Evolutionary conservation across 2,797 vertebrate genomes (phyloP).

Genomic region (Sebastes minor): DNA sequence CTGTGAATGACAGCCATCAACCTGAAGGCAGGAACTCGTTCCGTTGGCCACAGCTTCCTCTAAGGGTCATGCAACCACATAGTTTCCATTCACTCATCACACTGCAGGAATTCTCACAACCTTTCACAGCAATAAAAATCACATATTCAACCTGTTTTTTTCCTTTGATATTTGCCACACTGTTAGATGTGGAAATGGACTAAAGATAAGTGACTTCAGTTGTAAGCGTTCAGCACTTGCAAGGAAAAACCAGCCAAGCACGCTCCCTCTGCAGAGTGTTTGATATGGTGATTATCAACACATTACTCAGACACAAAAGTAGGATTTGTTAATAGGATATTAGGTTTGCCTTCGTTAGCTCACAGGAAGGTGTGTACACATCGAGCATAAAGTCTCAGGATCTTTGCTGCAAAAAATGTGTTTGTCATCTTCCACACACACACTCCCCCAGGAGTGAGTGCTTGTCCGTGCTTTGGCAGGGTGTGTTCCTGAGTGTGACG

Average conservation of each 20-base stretch:
- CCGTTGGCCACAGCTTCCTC: slow-evolving; percentile 13
- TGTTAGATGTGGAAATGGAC: slow-evolving; percentile 31
- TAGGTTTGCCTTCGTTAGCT: neutral
- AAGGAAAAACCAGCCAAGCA: neutral
- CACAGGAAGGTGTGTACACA: slow-evolving; percentile 10
- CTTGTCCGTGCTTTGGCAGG: slow-evolving; percentile 63
- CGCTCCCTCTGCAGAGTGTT: neutral
- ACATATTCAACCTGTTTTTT: neutral
- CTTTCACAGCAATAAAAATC: slow-evolving; percentile 2
- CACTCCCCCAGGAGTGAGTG: slow-evolving; percentile 32
- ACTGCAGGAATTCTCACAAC: slow-evolving; percentile 12
- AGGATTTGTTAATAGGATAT: neutral
- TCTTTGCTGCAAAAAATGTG: slow-evolving; percentile 15
- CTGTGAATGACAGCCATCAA: slow-evolving; percentile 10
- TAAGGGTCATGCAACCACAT: slow-evolving; percentile 19
- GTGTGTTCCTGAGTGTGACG: slow-evolving; percentile 71
- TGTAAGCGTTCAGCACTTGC: neutral
- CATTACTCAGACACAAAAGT: neutral
- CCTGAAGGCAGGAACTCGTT: slow-evolving; percentile 5
- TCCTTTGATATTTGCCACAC: neutral
- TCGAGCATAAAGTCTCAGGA: neutral
- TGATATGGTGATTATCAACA: slow-evolving; percentile 11
- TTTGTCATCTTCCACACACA: slow-evolving; percentile 19
- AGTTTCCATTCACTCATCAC: slow-evolving; percentile 33
- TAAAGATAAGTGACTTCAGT: slow-evolving; percentile 1